Evolutionary conservation across 1,140 invertebrate species (phyloP), one percentile per base, ranked within the genome.

Genomic region (Magallana gigas): DNA sequence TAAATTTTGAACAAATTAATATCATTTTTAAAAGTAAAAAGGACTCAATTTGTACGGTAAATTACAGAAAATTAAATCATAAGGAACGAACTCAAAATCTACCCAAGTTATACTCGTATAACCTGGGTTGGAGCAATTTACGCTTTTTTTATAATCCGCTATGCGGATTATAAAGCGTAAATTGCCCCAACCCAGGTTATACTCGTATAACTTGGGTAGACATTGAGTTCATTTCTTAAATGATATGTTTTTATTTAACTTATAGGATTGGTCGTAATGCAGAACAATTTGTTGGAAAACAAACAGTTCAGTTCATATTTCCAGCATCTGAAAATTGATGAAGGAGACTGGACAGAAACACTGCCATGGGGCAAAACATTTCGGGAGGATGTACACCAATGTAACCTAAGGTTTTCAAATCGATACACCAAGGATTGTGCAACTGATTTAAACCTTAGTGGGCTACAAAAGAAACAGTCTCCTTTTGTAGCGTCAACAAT

Each of bases 351-450:
- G 84, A 29, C 68, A 4, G n/a, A 71, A 6, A 18, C 11, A 48
- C 18, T 76, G 56, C 64, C 85, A n/a, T 86, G 85, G 85, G 58
- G 64, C 8, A 57, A 71, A 57, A 57, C 57, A 36, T 86, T 86
- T 58, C 81, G 71, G 85, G 64, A 86, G 62, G 23, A 76, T 71
- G 56, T 58, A 29, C 58, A 80, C 29, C 14, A 59, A 29, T 86
- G 85, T 12, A 86, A 86, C 57, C 36, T 86, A 23, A n/a, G 71
- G 23, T 76, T 57, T 80, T 86, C 85, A 16, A 80, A 48, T 12
- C 56, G 57, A 29, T 86, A 86, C 58, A 71, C 18, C 14, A 23
- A 58, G 57, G 71, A 86, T 57, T 86, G 85, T 36, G 58, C 29
- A 56, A 48, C 57, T 12, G 68, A 86, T 80, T 80, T 76, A 8